phyloP scores from a whole-genome alignment of 2,888 invertebrate genomes.

The Amphipyra tragopoginis region DNA sequence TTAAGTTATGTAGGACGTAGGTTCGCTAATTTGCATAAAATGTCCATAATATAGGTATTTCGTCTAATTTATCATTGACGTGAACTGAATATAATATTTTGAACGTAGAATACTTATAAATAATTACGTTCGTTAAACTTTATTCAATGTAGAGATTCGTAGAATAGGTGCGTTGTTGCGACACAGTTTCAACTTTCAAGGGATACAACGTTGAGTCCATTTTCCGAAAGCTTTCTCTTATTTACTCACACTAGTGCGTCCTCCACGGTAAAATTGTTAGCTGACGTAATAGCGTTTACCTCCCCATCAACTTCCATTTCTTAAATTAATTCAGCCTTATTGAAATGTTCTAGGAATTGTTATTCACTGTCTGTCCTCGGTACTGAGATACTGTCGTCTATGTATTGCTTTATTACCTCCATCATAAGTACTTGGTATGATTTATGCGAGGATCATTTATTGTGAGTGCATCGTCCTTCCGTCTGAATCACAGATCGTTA shows the following conservation, averaged over 20 bases:
- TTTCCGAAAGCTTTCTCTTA: conserved; percentile 28
- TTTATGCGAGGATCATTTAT: conserved; percentile 34
- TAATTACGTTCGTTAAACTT: no score
- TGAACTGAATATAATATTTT: no score
- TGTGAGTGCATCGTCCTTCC: conserved; percentile 68
- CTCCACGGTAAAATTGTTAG: conserved; percentile 25
- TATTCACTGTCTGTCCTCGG: conserved; percentile 25
- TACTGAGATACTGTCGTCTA: conserved; percentile 15
- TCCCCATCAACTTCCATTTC: conserved; percentile 37
- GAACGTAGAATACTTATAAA: no score
- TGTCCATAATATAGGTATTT: no score
- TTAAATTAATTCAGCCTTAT: conserved; percentile 35
- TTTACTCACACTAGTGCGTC: conserved; percentile 31
- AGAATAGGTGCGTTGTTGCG: not conserved
- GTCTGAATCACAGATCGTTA: conserved; percentile 79
- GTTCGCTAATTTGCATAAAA: no score
- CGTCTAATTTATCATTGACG: no score
- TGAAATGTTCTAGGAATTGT: conserved; percentile 18
- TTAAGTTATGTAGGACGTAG: not conserved
- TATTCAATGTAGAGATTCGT: not conserved
- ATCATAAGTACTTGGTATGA: conserved; percentile 37
- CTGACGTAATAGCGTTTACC: conserved; percentile 9
- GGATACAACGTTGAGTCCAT: not conserved
- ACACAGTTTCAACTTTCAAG: not conserved
- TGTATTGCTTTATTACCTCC: conserved; percentile 30